A percentile compares a stretch with the other conserved stretches of the same genome.
phyloP scores from a whole-genome alignment of 2,113 vertebrate species.

The Cricetomys ansorgei region DNA sequence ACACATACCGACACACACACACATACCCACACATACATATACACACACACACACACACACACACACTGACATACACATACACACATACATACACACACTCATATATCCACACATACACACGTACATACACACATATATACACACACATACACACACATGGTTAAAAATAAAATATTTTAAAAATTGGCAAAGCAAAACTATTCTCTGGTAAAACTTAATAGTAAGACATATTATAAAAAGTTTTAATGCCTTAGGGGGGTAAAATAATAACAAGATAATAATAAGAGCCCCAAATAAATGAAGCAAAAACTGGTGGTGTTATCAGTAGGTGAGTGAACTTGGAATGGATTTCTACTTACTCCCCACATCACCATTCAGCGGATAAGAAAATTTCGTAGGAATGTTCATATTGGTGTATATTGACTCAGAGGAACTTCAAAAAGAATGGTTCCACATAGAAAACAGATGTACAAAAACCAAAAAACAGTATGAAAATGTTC shows the following conservation, averaged over 20 bases:
- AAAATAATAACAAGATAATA: background rate
- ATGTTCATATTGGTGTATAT: background rate
- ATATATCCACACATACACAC: too few species aligned
- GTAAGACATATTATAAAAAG: background rate
- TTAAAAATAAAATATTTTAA: too few species aligned
- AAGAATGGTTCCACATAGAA: background rate
- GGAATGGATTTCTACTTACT: background rate
- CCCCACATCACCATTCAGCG: background rate
- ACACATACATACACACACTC: too few species aligned
- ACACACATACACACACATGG: too few species aligned
- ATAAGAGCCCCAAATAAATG: background rate
- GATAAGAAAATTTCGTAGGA: background rate
- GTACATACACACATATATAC: too few species aligned
- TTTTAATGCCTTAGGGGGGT: background rate
- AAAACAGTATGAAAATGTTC: background rate
- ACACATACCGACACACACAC: too few species aligned
- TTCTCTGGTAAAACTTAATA: background rate
- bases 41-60: too few species aligned
- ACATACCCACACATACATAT: too few species aligned
- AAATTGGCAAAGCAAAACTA: background rate
- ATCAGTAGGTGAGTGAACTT: background rate
- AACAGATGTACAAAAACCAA: background rate
- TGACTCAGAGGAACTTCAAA: background rate
- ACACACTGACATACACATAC: too few species aligned
- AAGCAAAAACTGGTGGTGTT: background rate